These are phyloP conservation scores for Tuta absoluta DNA, from an alignment of 2,888 invertebrate species.

Conservation along the genomic window DNA sequence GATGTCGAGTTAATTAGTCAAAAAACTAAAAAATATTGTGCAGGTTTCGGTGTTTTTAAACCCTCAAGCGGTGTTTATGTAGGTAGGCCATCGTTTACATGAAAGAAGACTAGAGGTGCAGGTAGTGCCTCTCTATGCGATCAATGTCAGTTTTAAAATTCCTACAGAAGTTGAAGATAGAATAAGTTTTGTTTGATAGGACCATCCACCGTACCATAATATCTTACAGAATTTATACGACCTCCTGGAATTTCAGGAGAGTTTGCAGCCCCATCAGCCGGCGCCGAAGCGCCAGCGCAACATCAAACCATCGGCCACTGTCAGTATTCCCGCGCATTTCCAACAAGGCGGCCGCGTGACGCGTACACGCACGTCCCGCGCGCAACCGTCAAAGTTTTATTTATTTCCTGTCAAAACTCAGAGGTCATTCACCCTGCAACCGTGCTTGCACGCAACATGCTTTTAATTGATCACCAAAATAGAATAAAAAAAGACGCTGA, in stretches of 20 bases:
- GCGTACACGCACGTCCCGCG: conserved; percentile 42
- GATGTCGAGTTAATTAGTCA: too few relatives aligned
- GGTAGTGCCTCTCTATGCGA: too few relatives aligned
- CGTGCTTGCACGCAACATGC: conserved; percentile 25
- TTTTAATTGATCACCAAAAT: conserved; percentile 30
- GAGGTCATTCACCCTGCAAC: conserved; percentile 60
- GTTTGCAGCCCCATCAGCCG: conserved; percentile 9
- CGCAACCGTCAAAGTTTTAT: conserved; percentile 46
- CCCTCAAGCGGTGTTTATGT: too few relatives aligned
- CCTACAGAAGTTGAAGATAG: too few relatives aligned
- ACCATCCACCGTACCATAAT: too few relatives aligned
- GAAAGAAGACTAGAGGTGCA: too few relatives aligned
- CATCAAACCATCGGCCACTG: conserved; percentile 33
- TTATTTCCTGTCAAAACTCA: conserved; percentile 47
- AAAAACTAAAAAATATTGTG: too few relatives aligned
- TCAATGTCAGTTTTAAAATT: too few relatives aligned
- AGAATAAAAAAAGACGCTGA: conserved; percentile 23
- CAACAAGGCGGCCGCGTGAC: conserved; percentile 59
- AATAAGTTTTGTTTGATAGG: too few relatives aligned
- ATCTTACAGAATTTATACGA: background rate
- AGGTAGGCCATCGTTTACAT: too few relatives aligned
- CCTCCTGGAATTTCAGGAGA: background rate
- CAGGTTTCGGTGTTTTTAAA: too few relatives aligned
- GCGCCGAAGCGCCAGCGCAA: conserved; percentile 25
- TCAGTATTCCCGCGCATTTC: conserved; percentile 71